Evolutionary conservation across 2,888 invertebrate genomes (phyloP).

Genomic region (Drosophila mayaguana): DNA sequence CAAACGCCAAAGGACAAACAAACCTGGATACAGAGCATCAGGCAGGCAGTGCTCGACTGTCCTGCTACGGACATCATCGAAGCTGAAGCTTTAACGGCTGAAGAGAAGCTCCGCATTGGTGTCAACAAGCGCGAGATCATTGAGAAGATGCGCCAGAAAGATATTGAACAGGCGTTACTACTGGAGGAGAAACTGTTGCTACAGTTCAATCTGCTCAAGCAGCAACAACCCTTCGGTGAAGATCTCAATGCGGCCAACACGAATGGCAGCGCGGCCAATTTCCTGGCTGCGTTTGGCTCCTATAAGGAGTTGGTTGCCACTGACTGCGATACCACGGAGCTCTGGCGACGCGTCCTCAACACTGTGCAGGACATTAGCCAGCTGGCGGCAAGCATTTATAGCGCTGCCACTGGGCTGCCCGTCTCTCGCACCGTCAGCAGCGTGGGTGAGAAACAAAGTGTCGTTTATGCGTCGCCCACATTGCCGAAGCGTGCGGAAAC

Average conservation of each 20-base stretch:
- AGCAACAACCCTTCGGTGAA: slow-evolving; percentile 77
- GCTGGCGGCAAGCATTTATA: slow-evolving; percentile 90
- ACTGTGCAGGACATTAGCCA: slow-evolving; percentile 88
- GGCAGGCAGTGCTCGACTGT: slow-evolving; percentile 93
- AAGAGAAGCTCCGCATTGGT: slow-evolving; percentile 89
- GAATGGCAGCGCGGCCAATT: slow-evolving; percentile 82
- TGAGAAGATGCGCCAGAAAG: slow-evolving; percentile 93
- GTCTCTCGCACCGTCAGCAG: slow-evolving; percentile 96
- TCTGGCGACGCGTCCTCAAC: slow-evolving; percentile 91
- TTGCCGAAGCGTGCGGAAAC: slow-evolving; percentile 97
- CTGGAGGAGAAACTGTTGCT: slow-evolving; percentile 95
- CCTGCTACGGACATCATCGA: slow-evolving; percentile 92
- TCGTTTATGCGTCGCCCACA: slow-evolving; percentile 93
- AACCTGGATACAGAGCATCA: slow-evolving; percentile 94
- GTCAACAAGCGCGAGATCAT: slow-evolving; percentile 86
- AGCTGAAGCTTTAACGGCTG: slow-evolving; percentile 89
- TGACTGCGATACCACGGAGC: slow-evolving; percentile 90
- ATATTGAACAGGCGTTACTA: slow-evolving; percentile 93
- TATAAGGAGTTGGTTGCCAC: slow-evolving; percentile 92
- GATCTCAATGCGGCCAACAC: slow-evolving; percentile 37
- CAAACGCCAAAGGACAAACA: slow-evolving; percentile 95
- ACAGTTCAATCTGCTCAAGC: slow-evolving; percentile 90
- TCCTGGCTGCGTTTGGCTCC: slow-evolving; percentile 84
- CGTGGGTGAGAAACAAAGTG: slow-evolving; percentile 96
- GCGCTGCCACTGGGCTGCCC: slow-evolving; percentile 89